A percentile compares a stretch with the other conserved stretches of the same genome.
phyloP scores from a whole-genome alignment of 2,797 vertebrate genomes.

The Sebastes nivosus region DNA sequence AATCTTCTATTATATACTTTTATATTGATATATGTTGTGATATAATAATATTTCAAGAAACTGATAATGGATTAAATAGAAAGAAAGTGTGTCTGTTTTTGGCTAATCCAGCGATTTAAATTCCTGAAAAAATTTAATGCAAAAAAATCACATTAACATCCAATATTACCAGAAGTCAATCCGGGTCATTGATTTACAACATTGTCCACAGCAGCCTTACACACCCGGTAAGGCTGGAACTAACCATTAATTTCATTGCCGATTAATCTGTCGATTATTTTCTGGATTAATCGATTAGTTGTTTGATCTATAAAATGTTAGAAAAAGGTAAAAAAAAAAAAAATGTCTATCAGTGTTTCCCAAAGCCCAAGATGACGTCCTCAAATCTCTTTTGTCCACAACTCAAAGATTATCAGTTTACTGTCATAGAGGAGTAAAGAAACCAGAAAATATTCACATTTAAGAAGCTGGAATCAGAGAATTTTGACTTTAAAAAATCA shows the following conservation, averaged over 20 bases:
- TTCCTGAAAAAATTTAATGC: background rate
- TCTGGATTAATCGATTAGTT: too few relatives aligned
- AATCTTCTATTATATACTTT: background rate
- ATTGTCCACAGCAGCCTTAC: background rate
- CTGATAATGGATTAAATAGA: background rate
- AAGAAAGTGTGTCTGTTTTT: background rate
- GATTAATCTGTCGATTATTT: too few relatives aligned
- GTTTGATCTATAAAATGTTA: too few relatives aligned
- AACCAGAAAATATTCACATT: fast-evolving
- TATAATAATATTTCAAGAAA: background rate
- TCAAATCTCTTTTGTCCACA: too few relatives aligned
- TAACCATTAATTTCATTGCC: too few relatives aligned
- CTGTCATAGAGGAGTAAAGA: too few relatives aligned
- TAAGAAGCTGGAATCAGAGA: too few relatives aligned
- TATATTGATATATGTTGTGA: background rate
- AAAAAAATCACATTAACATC: background rate
- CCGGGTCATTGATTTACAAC: background rate
- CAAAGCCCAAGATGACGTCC: too few relatives aligned
- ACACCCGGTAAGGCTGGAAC: background rate
- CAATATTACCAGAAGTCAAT: background rate
- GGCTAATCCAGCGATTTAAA: background rate
- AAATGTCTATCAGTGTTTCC: too few relatives aligned
- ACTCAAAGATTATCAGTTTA: too few relatives aligned
- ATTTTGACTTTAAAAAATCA: too few relatives aligned
- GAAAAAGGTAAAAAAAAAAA: too few relatives aligned